Percentiles rank a stretch among this genome's conserved stretches.
Conservation (phyloP, 2,888 invertebrate species). For the Heliconius ismenius region DNA sequence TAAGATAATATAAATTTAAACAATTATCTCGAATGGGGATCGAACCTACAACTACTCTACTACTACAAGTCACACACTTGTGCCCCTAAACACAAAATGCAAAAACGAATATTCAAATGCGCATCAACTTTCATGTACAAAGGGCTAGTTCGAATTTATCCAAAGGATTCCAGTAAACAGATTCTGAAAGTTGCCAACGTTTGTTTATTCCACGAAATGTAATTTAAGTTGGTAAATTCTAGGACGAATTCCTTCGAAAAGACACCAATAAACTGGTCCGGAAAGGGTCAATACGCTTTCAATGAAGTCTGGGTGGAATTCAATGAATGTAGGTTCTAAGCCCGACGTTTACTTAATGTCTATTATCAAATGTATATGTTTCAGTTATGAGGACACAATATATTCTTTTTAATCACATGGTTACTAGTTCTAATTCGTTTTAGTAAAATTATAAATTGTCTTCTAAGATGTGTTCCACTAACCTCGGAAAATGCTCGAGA, state of each 20-base stretch:
- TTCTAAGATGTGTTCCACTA: too few species aligned
- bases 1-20: too few species aligned
- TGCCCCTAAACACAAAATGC: too few species aligned
- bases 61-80: too few species aligned
- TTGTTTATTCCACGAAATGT: constrained; percentile 12
- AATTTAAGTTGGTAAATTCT: constrained; percentile 15
- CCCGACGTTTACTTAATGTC: neutral
- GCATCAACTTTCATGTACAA: too few species aligned
- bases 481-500: too few species aligned
- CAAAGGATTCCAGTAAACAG: constrained; percentile 21
- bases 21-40: too few species aligned
- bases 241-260: constrained; percentile 15
- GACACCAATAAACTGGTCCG: constrained; percentile 11
- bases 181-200: constrained; percentile 11
- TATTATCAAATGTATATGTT: neutral
- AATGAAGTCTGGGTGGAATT: neutral
- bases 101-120: neutral
- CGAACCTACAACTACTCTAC: too few species aligned
- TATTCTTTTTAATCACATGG: neutral
- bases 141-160: neutral
- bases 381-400: neutral
- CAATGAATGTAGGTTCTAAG: constrained; percentile 10
- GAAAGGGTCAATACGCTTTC: constrained; percentile 13
- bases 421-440: neutral
- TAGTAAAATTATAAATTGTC: too few species aligned